Evolutionary conservation across 2,888 invertebrate species (phyloP).

Genomic region (Sicus ferrugineus): DNA sequence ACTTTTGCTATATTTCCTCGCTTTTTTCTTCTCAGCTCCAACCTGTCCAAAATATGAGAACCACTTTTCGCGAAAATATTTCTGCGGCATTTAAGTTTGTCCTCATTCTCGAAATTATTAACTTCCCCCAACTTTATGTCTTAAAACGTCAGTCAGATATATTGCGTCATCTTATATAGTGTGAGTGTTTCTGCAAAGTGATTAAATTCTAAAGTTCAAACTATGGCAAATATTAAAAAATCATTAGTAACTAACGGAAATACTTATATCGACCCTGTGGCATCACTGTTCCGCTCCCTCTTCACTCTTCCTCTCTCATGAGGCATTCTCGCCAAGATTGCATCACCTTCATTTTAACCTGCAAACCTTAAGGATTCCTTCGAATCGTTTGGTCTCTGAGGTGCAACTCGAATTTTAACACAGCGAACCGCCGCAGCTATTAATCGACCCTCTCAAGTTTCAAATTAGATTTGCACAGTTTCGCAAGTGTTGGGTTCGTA

Average conservation of each 20-base stretch:
- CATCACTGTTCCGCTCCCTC: too few species aligned
- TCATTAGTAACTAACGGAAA: too few species aligned
- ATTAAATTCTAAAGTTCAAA: too few species aligned
- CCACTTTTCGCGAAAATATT: not conserved
- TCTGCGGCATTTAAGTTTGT: too few species aligned
- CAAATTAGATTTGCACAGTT: constrained; percentile 10
- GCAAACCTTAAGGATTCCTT: not conserved
- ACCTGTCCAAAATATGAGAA: not conserved
- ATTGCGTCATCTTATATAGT: too few species aligned
- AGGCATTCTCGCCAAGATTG: not conserved
- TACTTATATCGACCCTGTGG: too few species aligned
- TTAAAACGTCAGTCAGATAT: too few species aligned
- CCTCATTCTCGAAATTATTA: too few species aligned
- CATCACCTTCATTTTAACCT: not conserved
- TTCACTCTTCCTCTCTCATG: not conserved
- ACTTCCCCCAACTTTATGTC: too few species aligned
- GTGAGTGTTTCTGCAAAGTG: too few species aligned
- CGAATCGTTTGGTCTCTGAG: constrained; percentile 5
- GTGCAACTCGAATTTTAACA: constrained; percentile 18
- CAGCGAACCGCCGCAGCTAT: constrained; percentile 8
- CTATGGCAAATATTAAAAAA: too few species aligned
- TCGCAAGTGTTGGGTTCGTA: constrained; percentile 10
- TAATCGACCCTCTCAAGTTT: constrained; percentile 14
- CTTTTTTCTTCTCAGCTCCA: not conserved
- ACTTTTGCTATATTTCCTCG: not conserved